Base-by-base conservation (phyloP, 2,797 vertebrate genomes). In the Falco peregrinus region DNA sequence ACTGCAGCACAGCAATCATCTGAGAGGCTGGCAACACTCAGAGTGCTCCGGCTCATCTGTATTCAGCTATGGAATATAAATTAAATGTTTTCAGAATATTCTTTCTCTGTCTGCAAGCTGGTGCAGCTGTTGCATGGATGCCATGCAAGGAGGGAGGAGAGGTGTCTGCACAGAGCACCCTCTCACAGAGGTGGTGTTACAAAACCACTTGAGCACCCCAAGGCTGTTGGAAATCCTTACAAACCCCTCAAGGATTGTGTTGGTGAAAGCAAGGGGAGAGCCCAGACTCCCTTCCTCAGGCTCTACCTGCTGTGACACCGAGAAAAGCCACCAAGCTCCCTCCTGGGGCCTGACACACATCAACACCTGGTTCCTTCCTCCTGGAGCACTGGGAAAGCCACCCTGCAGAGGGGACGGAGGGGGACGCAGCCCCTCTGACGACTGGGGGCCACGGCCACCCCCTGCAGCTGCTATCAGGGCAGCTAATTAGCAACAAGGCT, bases 401-500 rank as follows among this genome's bases (percentile, higher is more conserved):
- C 33, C 33, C 33, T 2, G 4, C 25, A 6, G 11, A 3, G 33
- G 9, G 41, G 5, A 61, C 6, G 17, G 48, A 88, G 33, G 1
- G 10, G 37, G 56, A 80, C 5, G 1, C 33, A 39, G 65, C n/a
- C 51, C 37, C 31, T 24, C 3, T 0, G 0, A 35, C 16, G 53
- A 19, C 50, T 18, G 16, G 11, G n/a, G 60, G 59, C 41, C 45
- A 22, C 25, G 47, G 51, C 80, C 83, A 67, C 39, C 73, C 64
- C 31, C 69, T 13, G 51, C 50, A 60, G 56, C 71, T 6, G 10
- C 88, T 45, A 24, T 13, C 71, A 61, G 68, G 71, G 87, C 68
- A 65, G 85, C 64, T 89, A 75, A 78, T 87, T 61, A 92, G 89
- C 82, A 81, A 84, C 63, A 50, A 88, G 65, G 88, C 90, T 84